Evolutionary conservation across 1,140 invertebrate genomes (phyloP), one percentile per base, ranked within the genome.

Genomic region (Trialeurodes vaporariorum): DNA sequence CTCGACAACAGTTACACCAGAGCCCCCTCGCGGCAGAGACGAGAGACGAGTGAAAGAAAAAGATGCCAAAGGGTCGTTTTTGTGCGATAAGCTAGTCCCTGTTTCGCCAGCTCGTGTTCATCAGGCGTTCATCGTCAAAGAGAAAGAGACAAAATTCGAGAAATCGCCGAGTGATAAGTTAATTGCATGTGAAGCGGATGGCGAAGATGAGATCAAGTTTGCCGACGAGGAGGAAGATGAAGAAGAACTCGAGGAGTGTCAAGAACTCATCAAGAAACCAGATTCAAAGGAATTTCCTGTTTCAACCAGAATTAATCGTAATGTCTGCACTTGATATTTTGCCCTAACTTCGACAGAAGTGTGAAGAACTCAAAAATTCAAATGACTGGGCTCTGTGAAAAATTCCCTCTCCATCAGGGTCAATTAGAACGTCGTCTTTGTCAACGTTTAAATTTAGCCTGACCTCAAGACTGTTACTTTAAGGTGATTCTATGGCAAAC

Each of bases 171-270:
- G 67, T 25, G 70, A 72, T 71, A 64, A 76, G 73, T 25, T 78
- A 11, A 77, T 79, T 63, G 79, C 79, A 66, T 76, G 79, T 67
- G 71, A 78, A 25, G 70, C 78, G n/a, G 76, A 79, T 59, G 74
- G 74, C 13, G 78, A 79, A 40, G 77, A 77, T 22, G 78, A 74
- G 61, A 76, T 83, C 65, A 81, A 79, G 71, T 83, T 81, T 70
- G 81, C 76, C 2, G 81, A 82, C 58, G 81, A 81, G 2, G 79
- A 80, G 17, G 81, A 82, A 24, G 80, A 80, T 2, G 79, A 49
- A 17, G 5, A 9, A 17, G 34, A 49, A 17, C 34, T 49, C 34
- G 34, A 5, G n/a, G n/a, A n/a, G n/a, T n/a, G n/a, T 49, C 5
- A 49, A 49, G 34, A 17, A 17, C 17, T 49, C 5, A 49, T 49